Evolutionary conservation across 1,140 invertebrate genomes (phyloP).

Genomic region (Sarcophaga bullata): DNA sequence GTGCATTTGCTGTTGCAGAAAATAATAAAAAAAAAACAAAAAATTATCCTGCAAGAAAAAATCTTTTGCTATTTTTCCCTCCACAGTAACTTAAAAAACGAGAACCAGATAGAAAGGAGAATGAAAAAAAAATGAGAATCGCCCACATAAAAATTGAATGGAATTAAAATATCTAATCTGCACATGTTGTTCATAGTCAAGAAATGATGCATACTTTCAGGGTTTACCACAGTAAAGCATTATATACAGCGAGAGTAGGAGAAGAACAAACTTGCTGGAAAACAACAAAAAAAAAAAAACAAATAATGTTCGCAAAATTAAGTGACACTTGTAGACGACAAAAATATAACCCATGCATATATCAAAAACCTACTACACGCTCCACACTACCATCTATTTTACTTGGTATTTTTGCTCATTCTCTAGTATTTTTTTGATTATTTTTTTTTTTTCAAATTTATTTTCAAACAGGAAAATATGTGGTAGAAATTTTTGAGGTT

Average conservation of each 20-base stretch:
- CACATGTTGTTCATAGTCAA: slow-evolving; percentile 18
- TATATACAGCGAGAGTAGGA: neutral
- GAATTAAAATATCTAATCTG: slow-evolving; percentile 39
- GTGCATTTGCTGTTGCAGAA: neutral
- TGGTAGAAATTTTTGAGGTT: slow-evolving; percentile 23
- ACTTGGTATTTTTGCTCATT: neutral
- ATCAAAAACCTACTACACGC: neutral
- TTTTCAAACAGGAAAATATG: slow-evolving; percentile 20
- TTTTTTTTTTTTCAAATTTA: no score
- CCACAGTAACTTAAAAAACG: neutral
- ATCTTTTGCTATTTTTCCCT: neutral
- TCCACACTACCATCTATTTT: neutral
- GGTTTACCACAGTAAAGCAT: slow-evolving; percentile 34
- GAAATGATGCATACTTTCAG: slow-evolving; percentile 39
- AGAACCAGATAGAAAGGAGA: neutral
- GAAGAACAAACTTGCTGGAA: neutral
- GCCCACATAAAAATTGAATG: slow-evolving; percentile 32
- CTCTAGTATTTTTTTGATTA: neutral
- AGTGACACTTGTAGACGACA: slow-evolving; percentile 40
- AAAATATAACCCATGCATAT: slow-evolving; percentile 30
- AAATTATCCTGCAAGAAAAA: neutral
- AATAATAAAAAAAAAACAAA: neutral
- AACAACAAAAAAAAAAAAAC: neutral
- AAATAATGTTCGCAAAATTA: slow-evolving; percentile 39
- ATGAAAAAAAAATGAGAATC: neutral